Evolutionary conservation across 2,113 vertebrate genomes (phyloP).

Genomic region (Parus major): DNA sequence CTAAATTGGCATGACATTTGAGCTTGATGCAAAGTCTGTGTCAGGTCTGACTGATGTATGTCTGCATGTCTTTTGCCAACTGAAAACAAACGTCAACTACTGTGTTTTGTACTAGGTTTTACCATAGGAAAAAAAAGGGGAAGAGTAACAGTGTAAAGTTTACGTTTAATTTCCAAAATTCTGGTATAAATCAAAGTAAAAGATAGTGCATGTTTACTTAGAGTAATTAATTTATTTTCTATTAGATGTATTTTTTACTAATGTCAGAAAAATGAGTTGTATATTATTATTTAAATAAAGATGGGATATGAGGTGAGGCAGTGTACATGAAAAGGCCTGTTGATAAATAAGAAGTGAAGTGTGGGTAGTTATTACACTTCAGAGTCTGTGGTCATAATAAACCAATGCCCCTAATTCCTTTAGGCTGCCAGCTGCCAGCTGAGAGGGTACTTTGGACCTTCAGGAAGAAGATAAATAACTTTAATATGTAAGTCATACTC

Average conservation of each 20-base stretch:
- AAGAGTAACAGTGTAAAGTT: not conserved
- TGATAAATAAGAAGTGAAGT: not conserved
- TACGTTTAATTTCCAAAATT: not conserved
- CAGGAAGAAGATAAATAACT: not conserved
- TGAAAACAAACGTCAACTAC: not conserved
- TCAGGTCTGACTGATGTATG: not conserved
- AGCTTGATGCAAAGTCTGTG: not conserved
- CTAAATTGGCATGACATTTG: not conserved
- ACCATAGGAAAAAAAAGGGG: not conserved
- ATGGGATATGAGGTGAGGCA: not conserved
- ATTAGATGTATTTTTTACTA: not conserved
- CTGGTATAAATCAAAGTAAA: not conserved
- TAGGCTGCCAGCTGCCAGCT: not conserved
- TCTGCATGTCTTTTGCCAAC: not conserved
- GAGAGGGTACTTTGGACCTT: not conserved
- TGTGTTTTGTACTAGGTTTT: not conserved
- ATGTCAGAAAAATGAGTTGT: not conserved
- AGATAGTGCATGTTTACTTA: not conserved
- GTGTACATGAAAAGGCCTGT: not conserved
- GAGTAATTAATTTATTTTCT: not conserved
- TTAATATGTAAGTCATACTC: conserved; percentile 4
- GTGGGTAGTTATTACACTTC: not conserved
- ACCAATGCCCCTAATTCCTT: not conserved
- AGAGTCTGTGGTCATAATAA: not conserved
- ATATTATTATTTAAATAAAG: not conserved